phyloP scores from a whole-genome alignment of 1,140 invertebrate species.

The Littorina saxatilis region DNA sequence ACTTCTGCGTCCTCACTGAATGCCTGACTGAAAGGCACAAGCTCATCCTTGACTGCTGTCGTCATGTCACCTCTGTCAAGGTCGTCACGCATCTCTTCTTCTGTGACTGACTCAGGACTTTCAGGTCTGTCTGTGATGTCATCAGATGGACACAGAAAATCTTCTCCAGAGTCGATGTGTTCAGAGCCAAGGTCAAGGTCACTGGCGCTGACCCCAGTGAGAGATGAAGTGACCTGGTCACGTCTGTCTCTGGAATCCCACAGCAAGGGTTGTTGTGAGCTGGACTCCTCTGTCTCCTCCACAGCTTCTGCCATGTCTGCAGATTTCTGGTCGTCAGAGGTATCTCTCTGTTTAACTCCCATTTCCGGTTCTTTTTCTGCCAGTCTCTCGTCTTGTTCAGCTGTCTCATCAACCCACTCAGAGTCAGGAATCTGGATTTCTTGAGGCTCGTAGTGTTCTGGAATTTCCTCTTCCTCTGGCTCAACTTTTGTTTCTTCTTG shows the following conservation, averaged over 20 bases:
- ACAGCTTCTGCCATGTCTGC: not conserved
- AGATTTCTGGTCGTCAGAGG: not conserved
- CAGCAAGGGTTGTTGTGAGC: not conserved
- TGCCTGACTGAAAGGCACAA: not conserved
- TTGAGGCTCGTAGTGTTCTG: not conserved
- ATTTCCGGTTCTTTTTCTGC: no score
- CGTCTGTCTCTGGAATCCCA: not conserved
- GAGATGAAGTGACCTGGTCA: not conserved
- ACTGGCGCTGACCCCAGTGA: not conserved
- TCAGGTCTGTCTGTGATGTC: not conserved
- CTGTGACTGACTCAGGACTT: not conserved
- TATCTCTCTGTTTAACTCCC: no score
- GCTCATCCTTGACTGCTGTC: not conserved
- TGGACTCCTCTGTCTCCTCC: no score
- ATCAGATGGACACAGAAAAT: not conserved
- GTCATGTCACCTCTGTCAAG: not conserved
- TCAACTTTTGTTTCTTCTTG: no score
- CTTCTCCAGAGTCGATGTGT: no score
- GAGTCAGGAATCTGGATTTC: no score
- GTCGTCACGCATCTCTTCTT: not conserved
- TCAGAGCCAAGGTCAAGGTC: no score
- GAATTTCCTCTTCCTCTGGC: not conserved
- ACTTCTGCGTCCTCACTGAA: constrained; percentile 2
- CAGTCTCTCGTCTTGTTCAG: no score
- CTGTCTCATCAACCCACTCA: no score